Percentiles rank a stretch among this genome's conserved stretches.
These are phyloP conservation scores for Parazoanthus darwini DNA, from an alignment of 92 coral and sea anemone species.

Conservation along the genomic window DNA sequence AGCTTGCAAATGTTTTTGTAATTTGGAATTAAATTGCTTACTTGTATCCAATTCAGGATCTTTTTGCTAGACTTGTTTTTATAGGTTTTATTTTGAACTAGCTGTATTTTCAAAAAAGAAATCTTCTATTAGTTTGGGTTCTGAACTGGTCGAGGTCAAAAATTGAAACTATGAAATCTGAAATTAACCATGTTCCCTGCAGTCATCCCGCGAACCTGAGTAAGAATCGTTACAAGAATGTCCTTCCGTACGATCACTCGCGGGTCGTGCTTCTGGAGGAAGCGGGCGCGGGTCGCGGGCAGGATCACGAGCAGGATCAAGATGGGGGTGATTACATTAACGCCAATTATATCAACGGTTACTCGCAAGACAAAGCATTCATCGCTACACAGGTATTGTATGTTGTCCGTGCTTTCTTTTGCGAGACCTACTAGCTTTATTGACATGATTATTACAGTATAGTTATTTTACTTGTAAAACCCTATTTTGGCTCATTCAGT, in stretches of 20 bases:
- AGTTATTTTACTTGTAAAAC: no score
- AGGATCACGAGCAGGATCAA: slow-evolving; percentile 14
- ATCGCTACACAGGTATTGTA: slow-evolving; percentile 60
- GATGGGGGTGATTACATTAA: slow-evolving; percentile 56
- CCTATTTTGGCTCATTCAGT: no score
- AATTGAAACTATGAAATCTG: background rate
- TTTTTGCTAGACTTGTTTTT: no score
- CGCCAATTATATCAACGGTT: slow-evolving; percentile 55
- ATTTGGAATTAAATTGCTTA: no score
- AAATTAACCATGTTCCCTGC: background rate
- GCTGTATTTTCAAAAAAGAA: no score
- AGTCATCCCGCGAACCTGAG: slow-evolving; percentile 55
- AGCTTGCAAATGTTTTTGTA: no score
- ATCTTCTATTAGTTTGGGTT: no score
- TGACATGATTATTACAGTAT: background rate
- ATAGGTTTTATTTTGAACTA: no score
- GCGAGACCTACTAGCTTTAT: background rate
- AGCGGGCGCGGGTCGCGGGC: slow-evolving; percentile 14
- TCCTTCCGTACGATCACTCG: slow-evolving; percentile 61
- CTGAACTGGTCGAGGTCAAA: no score
- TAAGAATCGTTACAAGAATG: slow-evolving; percentile 58
- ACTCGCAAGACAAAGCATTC: slow-evolving; percentile 43
- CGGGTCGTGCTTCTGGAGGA: slow-evolving; percentile 42
- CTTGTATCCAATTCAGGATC: no score
- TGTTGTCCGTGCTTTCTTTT: background rate